Evolutionary conservation across 2,888 invertebrate species (phyloP).

Genomic region (Hemaris fuciformis): DNA sequence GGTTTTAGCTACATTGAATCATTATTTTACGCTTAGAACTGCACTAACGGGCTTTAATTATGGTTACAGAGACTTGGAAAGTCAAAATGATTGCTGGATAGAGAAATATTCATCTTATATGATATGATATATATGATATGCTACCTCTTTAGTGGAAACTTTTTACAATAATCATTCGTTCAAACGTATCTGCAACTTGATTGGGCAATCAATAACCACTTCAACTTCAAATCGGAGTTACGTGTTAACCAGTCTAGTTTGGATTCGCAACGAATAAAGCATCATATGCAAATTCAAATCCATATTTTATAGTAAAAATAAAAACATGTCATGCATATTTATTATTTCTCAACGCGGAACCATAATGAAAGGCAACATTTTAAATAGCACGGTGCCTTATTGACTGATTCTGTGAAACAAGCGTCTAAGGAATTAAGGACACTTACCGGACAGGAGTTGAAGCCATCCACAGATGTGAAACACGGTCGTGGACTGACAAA

Average conservation of each 20-base stretch:
- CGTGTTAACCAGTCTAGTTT: background rate
- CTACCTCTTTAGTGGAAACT: too few relatives aligned
- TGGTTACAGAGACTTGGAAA: too few relatives aligned
- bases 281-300: background rate
- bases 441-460: conserved; percentile 96
- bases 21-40: too few relatives aligned
- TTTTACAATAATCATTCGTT: too few relatives aligned
- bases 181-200: background rate
- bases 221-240: background rate
- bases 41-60: too few relatives aligned
- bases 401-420: background rate
- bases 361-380: background rate
- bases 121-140: too few relatives aligned
- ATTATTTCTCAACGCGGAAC: background rate
- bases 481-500: conserved; percentile 94
- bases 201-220: background rate
- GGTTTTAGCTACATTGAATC: too few relatives aligned
- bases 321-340: background rate
- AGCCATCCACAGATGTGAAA: conserved; percentile 97
- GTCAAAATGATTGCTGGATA: too few relatives aligned
- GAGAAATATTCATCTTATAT: too few relatives aligned
- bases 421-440: background rate
- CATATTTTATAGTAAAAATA: background rate
- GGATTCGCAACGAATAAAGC: background rate
- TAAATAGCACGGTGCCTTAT: background rate